Evolutionary conservation across 2,888 invertebrate genomes (phyloP).

Genomic region (Dicycla oo): DNA sequence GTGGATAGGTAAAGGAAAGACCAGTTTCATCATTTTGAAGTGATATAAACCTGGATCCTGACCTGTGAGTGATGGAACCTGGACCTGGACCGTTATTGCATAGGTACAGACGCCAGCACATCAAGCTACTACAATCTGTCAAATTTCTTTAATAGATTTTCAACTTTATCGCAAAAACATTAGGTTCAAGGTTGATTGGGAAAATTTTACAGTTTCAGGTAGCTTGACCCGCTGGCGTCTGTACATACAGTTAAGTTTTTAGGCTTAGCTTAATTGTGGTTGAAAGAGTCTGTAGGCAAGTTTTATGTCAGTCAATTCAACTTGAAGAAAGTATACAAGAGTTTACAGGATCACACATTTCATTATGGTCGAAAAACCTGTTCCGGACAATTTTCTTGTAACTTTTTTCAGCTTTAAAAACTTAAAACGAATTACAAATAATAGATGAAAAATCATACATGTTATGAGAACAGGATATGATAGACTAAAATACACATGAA

Average conservation of each 20-base stretch:
- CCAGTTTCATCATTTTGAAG: background rate
- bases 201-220: no score
- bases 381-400: background rate
- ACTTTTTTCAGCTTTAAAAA: background rate
- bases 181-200: no score
- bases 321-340: background rate
- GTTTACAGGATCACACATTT: background rate
- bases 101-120: no score
- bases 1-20: background rate
- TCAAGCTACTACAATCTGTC: no score
- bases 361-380: no score
- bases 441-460: background rate
- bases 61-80: no score
- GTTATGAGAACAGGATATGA: background rate
- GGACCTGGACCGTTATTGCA: no score
- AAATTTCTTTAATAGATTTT: no score
- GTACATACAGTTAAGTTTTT: no score
- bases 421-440: background rate
- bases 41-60: no score
- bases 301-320: background rate
- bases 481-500: background rate
- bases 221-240: no score
- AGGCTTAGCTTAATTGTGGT: background rate
- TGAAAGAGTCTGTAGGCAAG: background rate
- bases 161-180: no score